Conservation (phyloP, 2,797 vertebrate genomes). For the Hippopotamyrus pictus region DNA sequence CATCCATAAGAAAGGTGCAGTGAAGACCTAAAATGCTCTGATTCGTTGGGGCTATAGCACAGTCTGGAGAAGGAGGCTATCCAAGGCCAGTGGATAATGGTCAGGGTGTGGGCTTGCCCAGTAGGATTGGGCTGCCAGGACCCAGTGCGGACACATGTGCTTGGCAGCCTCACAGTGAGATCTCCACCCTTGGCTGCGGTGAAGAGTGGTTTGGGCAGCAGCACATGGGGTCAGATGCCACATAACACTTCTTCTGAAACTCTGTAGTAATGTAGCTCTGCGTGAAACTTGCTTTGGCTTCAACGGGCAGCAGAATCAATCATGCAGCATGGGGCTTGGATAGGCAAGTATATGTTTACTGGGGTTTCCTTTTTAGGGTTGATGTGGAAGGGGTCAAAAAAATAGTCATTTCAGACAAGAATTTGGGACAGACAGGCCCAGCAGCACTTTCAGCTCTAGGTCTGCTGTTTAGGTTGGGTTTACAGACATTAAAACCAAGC, state of each 20-base stretch:
- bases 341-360: not conserved
- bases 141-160: not conserved
- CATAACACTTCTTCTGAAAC: not conserved
- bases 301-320: not conserved
- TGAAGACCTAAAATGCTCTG: conserved; percentile 28
- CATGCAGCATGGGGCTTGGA: not conserved
- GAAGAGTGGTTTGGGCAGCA: not conserved
- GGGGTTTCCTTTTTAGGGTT: not conserved
- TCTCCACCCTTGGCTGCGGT: not conserved
- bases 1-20: not conserved
- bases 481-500: not conserved
- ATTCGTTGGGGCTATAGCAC: not conserved
- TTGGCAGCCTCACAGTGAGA: not conserved
- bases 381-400: not conserved
- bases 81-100: not conserved
- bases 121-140: not conserved
- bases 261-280: not conserved
- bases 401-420: not conserved
- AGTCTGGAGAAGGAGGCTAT: not conserved
- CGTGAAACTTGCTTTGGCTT: not conserved
- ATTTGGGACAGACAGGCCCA: not conserved
- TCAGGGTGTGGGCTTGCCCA: not conserved
- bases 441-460: not conserved
- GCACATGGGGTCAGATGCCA: not conserved
- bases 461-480: not conserved